Base-by-base conservation (phyloP, 2,888 invertebrate species). In the Chaetoderma sp. region DNA sequence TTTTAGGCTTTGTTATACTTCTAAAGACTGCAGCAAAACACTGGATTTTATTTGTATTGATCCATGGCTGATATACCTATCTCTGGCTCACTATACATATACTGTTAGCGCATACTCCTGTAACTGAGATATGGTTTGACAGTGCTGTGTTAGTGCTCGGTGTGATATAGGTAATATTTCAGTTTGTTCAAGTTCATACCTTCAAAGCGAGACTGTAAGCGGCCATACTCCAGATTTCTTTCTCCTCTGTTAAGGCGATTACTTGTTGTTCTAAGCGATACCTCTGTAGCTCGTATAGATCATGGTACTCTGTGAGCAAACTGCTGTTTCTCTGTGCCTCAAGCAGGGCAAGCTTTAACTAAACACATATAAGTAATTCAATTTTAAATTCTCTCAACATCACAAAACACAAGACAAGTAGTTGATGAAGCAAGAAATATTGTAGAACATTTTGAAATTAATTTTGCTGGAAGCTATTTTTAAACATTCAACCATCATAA, bases 321-420 rank as follows among this genome's bases (percentile, higher is more conserved):
- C 82, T 81, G 4, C 86, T 80, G 69, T 85, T 86, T 69, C 83
- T 84, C 76, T 85, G 80, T 1, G 86, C 82, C 56, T 86, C 86
- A 30, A 72, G 75, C 45, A 86, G 67, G 0, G 86, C 86, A 30
- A 69, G 62, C 60, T 82, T 81, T 61, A 86, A 63, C 86, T 86
- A 75, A n/a, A 69, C 65, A 25, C 50, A 61, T n/a, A 59, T 57
- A 13, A 30, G 33, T 36, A n/a, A n/a, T n/a, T n/a, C n/a, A n/a
- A n/a, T n/a, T n/a, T n/a, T n/a, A n/a, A n/a, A n/a, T n/a, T 21
- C 44, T 36, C 0, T 2, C 42, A 18, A 2, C 33, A 18, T 47
- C n/a, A 60, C 25, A 23, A 39, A 18, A 44, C 33, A 52, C n/a
- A 28, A n/a, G n/a, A 54, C 30, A 16, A 23, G 4, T 0, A 16